Evolutionary conservation across 1,140 invertebrate species (phyloP).

Genomic region (Vanessa atalanta): DNA sequence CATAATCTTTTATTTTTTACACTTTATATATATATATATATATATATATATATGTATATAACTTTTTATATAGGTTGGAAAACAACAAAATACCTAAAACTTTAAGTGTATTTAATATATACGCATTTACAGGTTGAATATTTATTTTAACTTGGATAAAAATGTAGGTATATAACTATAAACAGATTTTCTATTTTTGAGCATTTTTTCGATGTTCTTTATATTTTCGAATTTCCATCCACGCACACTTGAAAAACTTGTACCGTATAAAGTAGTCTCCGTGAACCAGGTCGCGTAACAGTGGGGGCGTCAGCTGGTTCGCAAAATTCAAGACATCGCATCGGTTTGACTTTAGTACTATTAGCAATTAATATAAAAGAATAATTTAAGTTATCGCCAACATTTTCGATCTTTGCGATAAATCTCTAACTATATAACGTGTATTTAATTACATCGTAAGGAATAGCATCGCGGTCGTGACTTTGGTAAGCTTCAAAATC

Average conservation of each 20-base stretch:
- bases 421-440: neutral
- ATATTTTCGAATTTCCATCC: too few relatives aligned
- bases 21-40: too few relatives aligned
- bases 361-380: neutral
- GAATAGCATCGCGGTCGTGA: constrained; percentile 6
- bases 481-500: constrained; percentile 29
- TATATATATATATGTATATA: too few relatives aligned
- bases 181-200: too few relatives aligned
- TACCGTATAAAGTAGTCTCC: neutral
- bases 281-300: neutral
- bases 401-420: neutral
- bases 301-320: neutral
- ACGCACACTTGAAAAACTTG: too few relatives aligned
- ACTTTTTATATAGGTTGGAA: neutral
- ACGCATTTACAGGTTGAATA: too few relatives aligned
- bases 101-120: too few relatives aligned
- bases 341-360: neutral
- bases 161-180: neutral
- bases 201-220: too few relatives aligned
- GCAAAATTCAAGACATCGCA: neutral
- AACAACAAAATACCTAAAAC: neutral
- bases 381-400: neutral
- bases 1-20: constrained; percentile 9
- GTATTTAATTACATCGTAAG: constrained; percentile 8
- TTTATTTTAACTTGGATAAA: too few relatives aligned